A percentile compares a stretch with the other conserved stretches of the same genome.
Conservation (phyloP, 2,113 vertebrate species). For the Heterochromis multidens region DNA sequence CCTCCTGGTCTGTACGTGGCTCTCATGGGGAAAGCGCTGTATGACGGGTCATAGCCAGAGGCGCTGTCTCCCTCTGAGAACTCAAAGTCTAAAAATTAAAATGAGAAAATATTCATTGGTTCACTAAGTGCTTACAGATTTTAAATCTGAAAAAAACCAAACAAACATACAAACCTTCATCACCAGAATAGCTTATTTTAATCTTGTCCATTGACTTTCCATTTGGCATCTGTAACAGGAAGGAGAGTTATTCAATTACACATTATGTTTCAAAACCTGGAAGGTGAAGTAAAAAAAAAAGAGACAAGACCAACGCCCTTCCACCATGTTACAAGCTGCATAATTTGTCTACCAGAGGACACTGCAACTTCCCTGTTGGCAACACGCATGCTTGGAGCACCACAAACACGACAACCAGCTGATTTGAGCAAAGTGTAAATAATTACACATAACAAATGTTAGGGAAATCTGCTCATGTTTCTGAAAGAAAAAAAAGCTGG, state of each 20-base stretch:
- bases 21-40: conserved; percentile 65
- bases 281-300: not conserved
- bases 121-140: not conserved
- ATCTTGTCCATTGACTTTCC: conserved; percentile 43
- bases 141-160: not conserved
- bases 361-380: not conserved
- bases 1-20: conserved; percentile 76
- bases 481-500: not conserved
- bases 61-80: conserved; percentile 82
- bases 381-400: not conserved
- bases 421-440: not conserved
- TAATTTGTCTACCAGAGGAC: not conserved
- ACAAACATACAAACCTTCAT: conserved; percentile 67
- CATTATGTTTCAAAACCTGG: not conserved
- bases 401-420: not conserved
- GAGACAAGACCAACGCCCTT: not conserved
- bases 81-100: conserved; percentile 74
- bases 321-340: not conserved
- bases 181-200: conserved; percentile 47
- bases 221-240: conserved; percentile 57
- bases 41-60: conserved; percentile 72
- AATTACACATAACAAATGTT: fast-evolving
- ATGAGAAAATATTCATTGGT: not conserved
- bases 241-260: not conserved
- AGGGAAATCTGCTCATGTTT: too few species aligned